Conservation (phyloP, 1,140 invertebrate species). For the Bombus picipes region DNA sequence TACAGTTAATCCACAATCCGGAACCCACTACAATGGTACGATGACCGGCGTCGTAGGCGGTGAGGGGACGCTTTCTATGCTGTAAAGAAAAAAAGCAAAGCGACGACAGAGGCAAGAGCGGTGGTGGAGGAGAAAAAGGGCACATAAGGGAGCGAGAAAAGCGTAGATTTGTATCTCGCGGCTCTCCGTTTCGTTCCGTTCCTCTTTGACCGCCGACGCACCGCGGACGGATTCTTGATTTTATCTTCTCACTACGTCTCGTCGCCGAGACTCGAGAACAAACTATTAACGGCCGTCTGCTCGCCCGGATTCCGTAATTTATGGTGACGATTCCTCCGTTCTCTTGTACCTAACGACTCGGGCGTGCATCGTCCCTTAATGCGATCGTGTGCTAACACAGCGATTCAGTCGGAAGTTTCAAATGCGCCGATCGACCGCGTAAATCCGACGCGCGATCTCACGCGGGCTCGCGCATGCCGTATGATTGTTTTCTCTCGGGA, state of each 20-base stretch:
- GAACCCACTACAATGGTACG: conserved; percentile 47
- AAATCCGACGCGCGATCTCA: conserved; percentile 21
- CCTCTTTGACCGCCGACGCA: conserved; percentile 50
- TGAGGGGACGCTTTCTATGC: not conserved
- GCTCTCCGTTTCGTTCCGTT: conserved; percentile 31
- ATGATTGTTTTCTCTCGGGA: not conserved
- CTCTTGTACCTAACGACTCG: conserved; percentile 39
- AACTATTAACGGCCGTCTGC: conserved; percentile 61
- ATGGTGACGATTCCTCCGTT: conserved; percentile 57
- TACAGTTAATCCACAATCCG: conserved; percentile 60
- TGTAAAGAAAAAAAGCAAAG: conserved; percentile 18
- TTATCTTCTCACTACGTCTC: conserved; percentile 49
- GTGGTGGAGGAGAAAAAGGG: conserved; percentile 10
- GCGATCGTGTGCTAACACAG: conserved; percentile 35
- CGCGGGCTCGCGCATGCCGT: not conserved
- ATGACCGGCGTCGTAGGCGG: conserved; percentile 47
- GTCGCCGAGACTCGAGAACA: conserved; percentile 53
- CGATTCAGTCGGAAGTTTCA: not conserved
- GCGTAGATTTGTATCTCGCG: conserved; percentile 51
- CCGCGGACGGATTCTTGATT: conserved; percentile 50
- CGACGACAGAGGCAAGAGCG: conserved; percentile 6
- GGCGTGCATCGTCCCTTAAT: conserved; percentile 8
- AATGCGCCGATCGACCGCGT: conserved; percentile 28
- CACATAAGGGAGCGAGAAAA: conserved; percentile 40
- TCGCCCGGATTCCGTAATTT: conserved; percentile 64